Evolutionary conservation across 2,888 invertebrate genomes (phyloP), one percentile per base, ranked within the genome.

Genomic region (Orchesella flavescens): DNA sequence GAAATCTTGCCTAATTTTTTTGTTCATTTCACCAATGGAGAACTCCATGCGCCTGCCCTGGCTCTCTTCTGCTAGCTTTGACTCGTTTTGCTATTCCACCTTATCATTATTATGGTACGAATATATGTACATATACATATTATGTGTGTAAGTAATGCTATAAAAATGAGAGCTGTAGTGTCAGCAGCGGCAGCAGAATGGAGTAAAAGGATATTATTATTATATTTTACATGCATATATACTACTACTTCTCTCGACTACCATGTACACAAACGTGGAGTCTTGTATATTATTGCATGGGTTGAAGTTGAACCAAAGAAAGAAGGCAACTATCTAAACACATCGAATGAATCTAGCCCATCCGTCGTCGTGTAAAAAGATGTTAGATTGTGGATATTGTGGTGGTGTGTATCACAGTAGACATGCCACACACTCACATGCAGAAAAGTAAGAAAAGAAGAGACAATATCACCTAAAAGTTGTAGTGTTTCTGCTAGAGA

Each of bases 41-140:
- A 78, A 78, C 78, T 78, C 78, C 78, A 78, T 78, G 78, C 78
- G 78, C 78, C 78, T 78, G 78, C 71, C 78, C 78, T 78, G 71
- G 65, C 74, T 53, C 53, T n/a, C 61, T n/a, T 68, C 57, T 19
- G 43, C 76, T 24, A 34, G 66, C 77, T 68, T 65, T 68, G 75
- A 65, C 55, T 77, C 59, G 55, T 66, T 76, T 76, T 24, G n/a
- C 46, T 66, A 44, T 66, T 24, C 34, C 13, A 13, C 24, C n/a
- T 13, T 53, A n/a, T 23, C n/a, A 55, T 15, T 53, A 53, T 71
- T n/a, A 24, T 55, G 12, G 55, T 53, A 19, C 7, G 19, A 21
- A 59, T 19, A 12, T n/a, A 24, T 63, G 63, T 19, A 63, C 7
- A 24, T 63, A 24, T 21, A 1, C 23, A 23, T 21, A 15, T 21